Evolutionary conservation across 2,888 invertebrate genomes (phyloP).

Genomic region (Drosophila setosimentum): DNA sequence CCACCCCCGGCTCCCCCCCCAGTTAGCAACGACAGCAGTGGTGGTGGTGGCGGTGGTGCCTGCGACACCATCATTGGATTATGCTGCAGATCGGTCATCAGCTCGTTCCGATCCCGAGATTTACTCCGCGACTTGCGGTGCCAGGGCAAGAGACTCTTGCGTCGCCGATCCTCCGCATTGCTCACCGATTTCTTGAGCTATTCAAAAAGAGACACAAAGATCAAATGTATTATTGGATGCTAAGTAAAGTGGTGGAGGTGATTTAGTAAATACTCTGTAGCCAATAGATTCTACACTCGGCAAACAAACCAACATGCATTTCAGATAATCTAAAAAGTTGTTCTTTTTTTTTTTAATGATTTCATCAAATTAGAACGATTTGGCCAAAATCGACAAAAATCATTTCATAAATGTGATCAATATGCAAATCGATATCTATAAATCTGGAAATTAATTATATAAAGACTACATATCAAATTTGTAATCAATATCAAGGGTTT

Average conservation of each 20-base stretch:
- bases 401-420: too few species aligned
- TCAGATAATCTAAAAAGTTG: too few species aligned
- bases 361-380: background rate
- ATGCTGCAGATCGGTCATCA: slow-evolving; percentile 61
- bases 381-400: background rate
- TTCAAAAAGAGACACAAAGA: background rate
- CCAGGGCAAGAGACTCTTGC: slow-evolving; percentile 96
- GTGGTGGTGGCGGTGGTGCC: slow-evolving; percentile 30
- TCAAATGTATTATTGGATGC: background rate
- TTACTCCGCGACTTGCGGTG: slow-evolving; percentile 91
- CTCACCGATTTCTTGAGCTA: slow-evolving; percentile 93
- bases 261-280: background rate
- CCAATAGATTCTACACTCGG: background rate
- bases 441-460: too few species aligned
- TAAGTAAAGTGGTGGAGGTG: background rate
- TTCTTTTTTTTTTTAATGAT: too few species aligned
- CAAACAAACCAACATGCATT: too few species aligned
- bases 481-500: too few species aligned
- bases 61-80: slow-evolving; percentile 52
- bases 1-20: slow-evolving; percentile 73
- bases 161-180: slow-evolving; percentile 94
- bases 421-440: too few species aligned
- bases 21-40: slow-evolving; percentile 54
- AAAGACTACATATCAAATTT: too few species aligned
- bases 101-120: slow-evolving; percentile 87